Percentiles rank a stretch among this genome's conserved stretches.
Conservation (phyloP, 2,113 vertebrate genomes). For the Sterna hirundo region DNA sequence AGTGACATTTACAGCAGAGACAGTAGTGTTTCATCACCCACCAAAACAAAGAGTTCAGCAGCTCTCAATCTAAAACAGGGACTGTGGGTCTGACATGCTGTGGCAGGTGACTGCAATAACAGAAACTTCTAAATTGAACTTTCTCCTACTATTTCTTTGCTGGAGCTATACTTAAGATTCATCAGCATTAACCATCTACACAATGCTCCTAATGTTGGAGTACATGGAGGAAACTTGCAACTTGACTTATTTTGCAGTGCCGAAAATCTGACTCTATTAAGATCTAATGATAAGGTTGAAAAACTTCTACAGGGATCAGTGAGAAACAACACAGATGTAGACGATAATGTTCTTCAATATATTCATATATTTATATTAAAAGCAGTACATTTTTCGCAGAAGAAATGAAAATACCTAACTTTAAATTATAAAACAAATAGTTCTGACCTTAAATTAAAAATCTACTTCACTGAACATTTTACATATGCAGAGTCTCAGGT, state of each 20-base stretch:
- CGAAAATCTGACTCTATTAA: not conserved
- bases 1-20: not conserved
- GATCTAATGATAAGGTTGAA: not conserved
- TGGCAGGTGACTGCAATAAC: not conserved
- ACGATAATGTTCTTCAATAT: not conserved
- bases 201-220: not conserved
- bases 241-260: not conserved
- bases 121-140: not conserved
- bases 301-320: not conserved
- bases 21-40: not conserved
- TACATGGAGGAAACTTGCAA: not conserved
- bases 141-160: not conserved
- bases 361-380: not conserved
- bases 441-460: not conserved
- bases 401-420: not conserved
- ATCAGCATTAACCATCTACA: not conserved
- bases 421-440: not conserved
- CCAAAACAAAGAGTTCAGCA: not conserved
- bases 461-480: not conserved
- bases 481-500: not conserved
- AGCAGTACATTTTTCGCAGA: not conserved
- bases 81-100: not conserved
- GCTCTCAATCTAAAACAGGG: not conserved
- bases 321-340: not conserved
- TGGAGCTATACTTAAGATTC: not conserved